phyloP scores from a whole-genome alignment of 2,888 invertebrate species.

The Tipula vernalis region DNA sequence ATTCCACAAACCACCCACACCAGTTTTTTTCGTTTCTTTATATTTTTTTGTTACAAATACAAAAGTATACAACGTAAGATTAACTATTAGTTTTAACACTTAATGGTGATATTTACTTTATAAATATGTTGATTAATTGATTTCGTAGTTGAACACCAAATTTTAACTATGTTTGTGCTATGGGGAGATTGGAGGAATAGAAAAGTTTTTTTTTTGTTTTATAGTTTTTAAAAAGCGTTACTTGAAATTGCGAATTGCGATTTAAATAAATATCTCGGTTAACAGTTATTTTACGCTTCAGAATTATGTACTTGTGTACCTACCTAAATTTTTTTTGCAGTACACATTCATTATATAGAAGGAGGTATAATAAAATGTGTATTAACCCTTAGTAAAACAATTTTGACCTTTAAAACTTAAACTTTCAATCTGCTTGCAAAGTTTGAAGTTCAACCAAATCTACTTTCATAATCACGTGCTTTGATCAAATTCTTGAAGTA shows the following conservation, averaged over 20 bases:
- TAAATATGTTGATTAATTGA: background rate
- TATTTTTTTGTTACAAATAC: background rate
- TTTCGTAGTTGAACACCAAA: background rate
- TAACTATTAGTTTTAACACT: constrained; percentile 4
- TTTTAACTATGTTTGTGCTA: background rate
- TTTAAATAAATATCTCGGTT: background rate
- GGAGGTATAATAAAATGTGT: background rate
- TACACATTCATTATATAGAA: background rate
- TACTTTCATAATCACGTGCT: background rate
- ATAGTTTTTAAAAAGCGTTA: background rate
- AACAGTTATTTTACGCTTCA: background rate
- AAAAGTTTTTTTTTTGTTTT: background rate
- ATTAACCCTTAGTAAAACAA: background rate
- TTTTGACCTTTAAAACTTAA: background rate
- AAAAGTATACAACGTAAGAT: background rate
- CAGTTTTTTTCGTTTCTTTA: background rate
- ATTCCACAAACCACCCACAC: background rate
- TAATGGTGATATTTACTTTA: background rate
- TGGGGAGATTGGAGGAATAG: background rate
- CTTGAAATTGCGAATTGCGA: background rate
- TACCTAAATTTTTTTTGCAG: no score
- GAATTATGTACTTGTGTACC: background rate
- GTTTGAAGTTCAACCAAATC: background rate
- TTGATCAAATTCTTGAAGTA: background rate
- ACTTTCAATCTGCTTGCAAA: background rate